Evolutionary conservation across 2,888 invertebrate genomes (phyloP), one percentile per base, ranked within the genome.

Genomic region (Pheosia gnoma): DNA sequence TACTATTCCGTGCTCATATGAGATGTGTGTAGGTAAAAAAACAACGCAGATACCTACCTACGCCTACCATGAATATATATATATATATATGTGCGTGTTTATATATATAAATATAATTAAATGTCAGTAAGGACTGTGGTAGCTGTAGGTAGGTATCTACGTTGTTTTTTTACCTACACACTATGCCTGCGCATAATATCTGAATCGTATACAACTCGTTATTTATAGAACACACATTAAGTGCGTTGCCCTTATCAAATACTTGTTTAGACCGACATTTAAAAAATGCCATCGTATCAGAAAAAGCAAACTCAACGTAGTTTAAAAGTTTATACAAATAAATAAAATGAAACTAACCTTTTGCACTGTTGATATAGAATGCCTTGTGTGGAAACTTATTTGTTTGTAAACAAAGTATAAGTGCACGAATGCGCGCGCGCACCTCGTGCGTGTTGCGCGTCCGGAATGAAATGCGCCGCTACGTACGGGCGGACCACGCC

Each of bases 391-490:
- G n/a, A 64, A 61, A 9, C 13, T 36, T 60, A 59, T 47, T 67
- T 82, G 82, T 84, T 83, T 79, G 81, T 84, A 84, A 84, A 84
- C 84, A 84, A 80, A 71, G 60, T 60, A 25, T 25, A 25, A 25
- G 61, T 62, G 58, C 61, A 62, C 66, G 62, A 59, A 60, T 61
- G 71, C 71, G 74, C 75, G 66, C 69, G 72, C 74, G 75, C 75
- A 65, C 49, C 52, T 38, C 57, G 37, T 41, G 59, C 65, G 62
- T 52, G 7, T 25, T 41, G 59, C 58, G 4, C 57, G 63, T 54
- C 61, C 43, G 63, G 67, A 69, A 58, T 57, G 59, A 59, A 69
- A 72, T 67, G 66, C 71, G 68, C 66, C 55, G 64, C 65, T 60
- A 61, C 63, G 65, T 62, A 60, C 62, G 68, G 51, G 36, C 47